Base-by-base conservation (phyloP, 2,888 invertebrate genomes). In the Lasiommata megera region DNA sequence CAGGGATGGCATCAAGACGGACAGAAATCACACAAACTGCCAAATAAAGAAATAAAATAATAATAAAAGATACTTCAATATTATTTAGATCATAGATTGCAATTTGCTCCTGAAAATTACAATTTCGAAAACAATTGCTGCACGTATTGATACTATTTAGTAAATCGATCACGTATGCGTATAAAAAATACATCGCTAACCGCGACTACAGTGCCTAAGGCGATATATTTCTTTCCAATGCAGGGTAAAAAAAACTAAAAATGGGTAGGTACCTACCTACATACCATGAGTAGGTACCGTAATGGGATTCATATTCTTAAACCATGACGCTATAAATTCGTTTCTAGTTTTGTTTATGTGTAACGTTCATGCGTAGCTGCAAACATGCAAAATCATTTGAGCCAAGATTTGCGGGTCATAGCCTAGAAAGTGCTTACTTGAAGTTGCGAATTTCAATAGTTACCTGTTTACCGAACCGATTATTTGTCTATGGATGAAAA, bases 291-390 rank as follows among this genome's bases (percentile, higher is more conserved):
- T n/a, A n/a, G 36, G 68, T 80, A 82, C 80, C 80, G 84, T 79
- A 78, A 74, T 80, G 79, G 73, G 74, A 74, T 77, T 79, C 71
- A 73, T 79, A 78, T 74, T 51, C 76, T 77, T 75, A 67, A 74
- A 41, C 18, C 76, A 73, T 76, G 76, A 74, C 69, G 69, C 68
- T 74, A 77, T 79, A 51, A 41, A 51, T 43, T 44, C 43, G 18
- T 47, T 47, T 62, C 43, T 59, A 63, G 44, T 47, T 9, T 37
- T 41, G 12, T 46, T 55, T 43, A 34, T 38, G 38, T 29, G 44
- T 17, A 9, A 38, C 46, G 36, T 43, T 12, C 43, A 28, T 43
- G 43, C 43, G 43, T 43, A 28, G 43, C 12, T 28, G 14, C 12
- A 23, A 51, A 54, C 46, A 51, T 31, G 37, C 48, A 46, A 48